Conservation (phyloP, 1,140 invertebrate genomes). For the Meloidogyne floridensis region DNA sequence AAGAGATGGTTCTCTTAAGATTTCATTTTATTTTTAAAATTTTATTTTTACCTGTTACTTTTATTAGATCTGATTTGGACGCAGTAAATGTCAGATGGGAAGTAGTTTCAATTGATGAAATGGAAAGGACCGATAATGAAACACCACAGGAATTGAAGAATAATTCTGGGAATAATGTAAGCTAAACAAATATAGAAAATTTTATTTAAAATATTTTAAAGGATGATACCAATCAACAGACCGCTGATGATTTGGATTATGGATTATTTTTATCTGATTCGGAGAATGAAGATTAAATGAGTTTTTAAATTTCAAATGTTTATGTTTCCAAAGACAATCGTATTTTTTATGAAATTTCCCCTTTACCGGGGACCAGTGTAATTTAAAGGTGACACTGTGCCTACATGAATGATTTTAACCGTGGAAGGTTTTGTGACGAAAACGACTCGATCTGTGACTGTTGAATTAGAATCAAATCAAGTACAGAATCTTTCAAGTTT, state of each 20-base stretch:
- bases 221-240: not conserved
- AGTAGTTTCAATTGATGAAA: constrained; percentile 53
- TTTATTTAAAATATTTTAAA: not conserved
- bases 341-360: too few relatives aligned
- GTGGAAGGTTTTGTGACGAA: too few relatives aligned
- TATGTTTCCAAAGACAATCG: too few relatives aligned
- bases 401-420: too few relatives aligned
- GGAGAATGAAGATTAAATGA: constrained; percentile 9
- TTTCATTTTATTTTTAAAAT: not conserved
- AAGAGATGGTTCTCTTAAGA: too few relatives aligned
- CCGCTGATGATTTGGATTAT: constrained; percentile 20
- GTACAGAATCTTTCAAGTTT: too few relatives aligned
- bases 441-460: too few relatives aligned
- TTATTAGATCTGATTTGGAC: constrained; percentile 55
- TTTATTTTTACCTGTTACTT: constrained; percentile 11
- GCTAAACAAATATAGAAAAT: not conserved
- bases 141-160: not conserved
- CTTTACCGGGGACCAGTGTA: too few relatives aligned
- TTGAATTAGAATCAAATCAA: too few relatives aligned
- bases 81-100: constrained; percentile 56
- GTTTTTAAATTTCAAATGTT: not conserved
- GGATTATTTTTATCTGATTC: constrained; percentile 27
- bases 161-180: not conserved
- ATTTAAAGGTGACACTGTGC: too few relatives aligned
- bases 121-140: constrained; percentile 21